Evolutionary conservation across 2,888 invertebrate genomes (phyloP), one percentile per base, ranked within the genome.

Genomic region (Xestoiulus laeticollis): DNA sequence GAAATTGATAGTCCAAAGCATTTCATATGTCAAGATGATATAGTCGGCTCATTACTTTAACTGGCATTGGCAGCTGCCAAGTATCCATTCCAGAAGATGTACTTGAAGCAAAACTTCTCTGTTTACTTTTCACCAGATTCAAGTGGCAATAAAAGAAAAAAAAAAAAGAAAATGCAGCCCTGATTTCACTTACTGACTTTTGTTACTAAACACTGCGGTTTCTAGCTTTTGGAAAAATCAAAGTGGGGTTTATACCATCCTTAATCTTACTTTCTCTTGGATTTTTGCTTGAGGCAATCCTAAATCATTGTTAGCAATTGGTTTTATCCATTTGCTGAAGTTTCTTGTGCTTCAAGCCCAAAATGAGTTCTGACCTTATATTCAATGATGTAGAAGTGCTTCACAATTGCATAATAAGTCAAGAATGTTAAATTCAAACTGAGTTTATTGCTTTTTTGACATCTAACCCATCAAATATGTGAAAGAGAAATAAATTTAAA

Each of bases 1-100:
- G 68, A 68, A 68, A 68, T 68, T 68, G 68, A 68, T 68, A 68
- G 68, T 68, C 68, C 68, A 68, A n/a, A n/a, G 68, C 68, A 26
- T 68, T 68, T 68, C 68, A 68, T 68, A 68, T 68, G 68, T 68
- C 68, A 68, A 10, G 68, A 8, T 68, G 68, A 68, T 68, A 68
- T 68, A 68, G 68, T 68, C 68, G 6, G 22, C 68, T 22, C 68
- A 68, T 68, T 68, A 22, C 68, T 68, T 22, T 68, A 68, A 68
- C 22, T 22, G 68, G 68, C 68, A 10, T 68, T 68, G 68, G 26
- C 68, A 68, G 68, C 68, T 26, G 68, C 68, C 68, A 68, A 22
- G 68, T 68, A 68, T 68, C 68, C n/a, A 68, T 68, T 68, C 68
- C n/a, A 22, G 68, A n/a, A 68, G 68, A n/a, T 68, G 68, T 26